phyloP scores from a whole-genome alignment of 2,888 invertebrate genomes.

The Leucoma salicis region DNA sequence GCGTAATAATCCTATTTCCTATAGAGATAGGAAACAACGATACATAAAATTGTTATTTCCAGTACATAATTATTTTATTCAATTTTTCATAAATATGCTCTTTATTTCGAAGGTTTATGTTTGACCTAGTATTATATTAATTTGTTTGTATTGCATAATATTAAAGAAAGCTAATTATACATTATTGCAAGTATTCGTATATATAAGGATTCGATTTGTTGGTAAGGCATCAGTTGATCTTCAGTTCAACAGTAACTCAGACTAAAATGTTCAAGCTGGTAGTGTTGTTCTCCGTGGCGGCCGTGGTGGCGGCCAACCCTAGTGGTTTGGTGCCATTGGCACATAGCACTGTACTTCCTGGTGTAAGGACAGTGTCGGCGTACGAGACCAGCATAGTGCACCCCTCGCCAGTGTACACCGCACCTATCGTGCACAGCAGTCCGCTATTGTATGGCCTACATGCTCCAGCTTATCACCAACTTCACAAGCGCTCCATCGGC shows the following conservation, averaged over 20 bases:
- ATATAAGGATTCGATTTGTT: conserved; percentile 59
- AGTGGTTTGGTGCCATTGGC: conserved; percentile 35
- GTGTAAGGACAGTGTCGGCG: background rate
- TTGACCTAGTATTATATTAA: background rate
- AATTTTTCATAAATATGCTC: background rate
- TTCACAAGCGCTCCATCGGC: conserved; percentile 61
- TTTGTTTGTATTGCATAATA: background rate
- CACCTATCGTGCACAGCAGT: conserved; percentile 40
- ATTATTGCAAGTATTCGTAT: conserved; percentile 24
- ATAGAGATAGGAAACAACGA: background rate
- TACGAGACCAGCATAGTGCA: conserved; percentile 33
- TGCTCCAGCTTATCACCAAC: conserved; percentile 54
- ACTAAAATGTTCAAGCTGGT: conserved; percentile 80
- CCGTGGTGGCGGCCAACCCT: conserved; percentile 81
- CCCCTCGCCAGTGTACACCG: conserved; percentile 41
- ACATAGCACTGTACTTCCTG: background rate
- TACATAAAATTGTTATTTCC: background rate
- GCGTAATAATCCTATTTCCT: background rate
- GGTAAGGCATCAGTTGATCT: conserved; percentile 66
- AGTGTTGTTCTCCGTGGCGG: conserved; percentile 83
- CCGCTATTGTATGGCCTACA: conserved; percentile 49
- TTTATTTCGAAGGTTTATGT: background rate
- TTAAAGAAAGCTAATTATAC: background rate
- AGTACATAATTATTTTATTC: background rate
- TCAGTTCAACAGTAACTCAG: conserved; percentile 61